Evolutionary conservation across 1,140 invertebrate species (phyloP), one percentile per base, ranked within the genome.

Genomic region (Coenobita brevimanus): DNA sequence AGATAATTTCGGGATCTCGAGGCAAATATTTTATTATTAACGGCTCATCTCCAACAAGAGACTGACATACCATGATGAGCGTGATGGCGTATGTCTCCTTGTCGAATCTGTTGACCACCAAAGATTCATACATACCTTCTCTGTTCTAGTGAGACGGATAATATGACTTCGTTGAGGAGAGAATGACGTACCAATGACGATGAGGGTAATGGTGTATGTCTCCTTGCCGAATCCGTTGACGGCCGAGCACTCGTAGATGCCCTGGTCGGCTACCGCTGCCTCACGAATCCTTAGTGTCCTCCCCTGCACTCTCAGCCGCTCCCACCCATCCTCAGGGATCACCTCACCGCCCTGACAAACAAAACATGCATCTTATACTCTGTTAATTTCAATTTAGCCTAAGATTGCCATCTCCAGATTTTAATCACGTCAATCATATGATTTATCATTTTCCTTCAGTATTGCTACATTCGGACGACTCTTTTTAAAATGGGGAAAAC

Each of bases 181-280:
- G 2, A 76, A 36, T 21, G 17, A 50, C 60, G 27, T n/a, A 82
- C 82, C 69, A 21, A 36, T 75, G 15, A 83, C 82, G 27, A 36
- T 50, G 13, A 83, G 82, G n/a, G 67, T 54, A 50, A 83, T 57
- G 27, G 82, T 57, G 50, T 73, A 83, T 3, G 69, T 83, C 82
- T 83, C 82, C 67, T 83, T 83, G 67, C 82, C 82, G 67, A 83
- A 83, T 24, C 82, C 82, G 30, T 83, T 83, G 67, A 83, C 69
- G 27, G 82, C 82, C 17, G 43, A 57, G 46, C 82, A 83, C 33
- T 57, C 24, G 46, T 83, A 83, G 43, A 73, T 21, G 13, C 82
- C 82, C 21, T 83, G 82, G 46, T 83, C 82, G 0, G 15, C 30
- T 6, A 27, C 13, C 1, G 82, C 75, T 30, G 75, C 69, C 43